Conservation (phyloP, 2,797 vertebrate species). For the Thripadectes ignobilis region DNA sequence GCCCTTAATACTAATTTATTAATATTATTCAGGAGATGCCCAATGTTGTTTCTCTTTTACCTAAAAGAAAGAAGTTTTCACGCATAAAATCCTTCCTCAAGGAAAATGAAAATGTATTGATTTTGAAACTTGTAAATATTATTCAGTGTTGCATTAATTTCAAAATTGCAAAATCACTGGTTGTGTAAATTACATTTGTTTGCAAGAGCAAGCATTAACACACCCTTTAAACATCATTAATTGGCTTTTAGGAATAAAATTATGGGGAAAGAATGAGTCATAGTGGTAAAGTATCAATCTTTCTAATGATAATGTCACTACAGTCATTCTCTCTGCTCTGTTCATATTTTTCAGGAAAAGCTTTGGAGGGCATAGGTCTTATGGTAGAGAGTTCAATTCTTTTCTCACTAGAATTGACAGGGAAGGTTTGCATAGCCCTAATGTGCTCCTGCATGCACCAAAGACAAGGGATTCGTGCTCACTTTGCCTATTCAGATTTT, state of each 20-base stretch:
- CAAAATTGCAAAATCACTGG: background rate
- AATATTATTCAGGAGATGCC: background rate
- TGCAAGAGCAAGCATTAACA: slow-evolving; percentile 6
- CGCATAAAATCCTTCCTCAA: background rate
- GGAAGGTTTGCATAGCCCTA: background rate
- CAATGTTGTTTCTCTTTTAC: background rate
- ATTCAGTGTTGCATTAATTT: background rate
- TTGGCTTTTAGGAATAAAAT: slow-evolving; percentile 20
- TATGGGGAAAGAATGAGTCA: background rate
- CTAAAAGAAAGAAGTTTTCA: background rate
- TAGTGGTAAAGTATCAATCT: background rate
- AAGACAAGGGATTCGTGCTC: background rate
- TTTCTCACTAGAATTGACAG: background rate
- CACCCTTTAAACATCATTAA: slow-evolving; percentile 34
- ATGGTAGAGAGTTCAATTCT: background rate
- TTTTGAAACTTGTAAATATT: background rate
- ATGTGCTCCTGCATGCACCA: background rate
- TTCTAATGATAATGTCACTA: background rate
- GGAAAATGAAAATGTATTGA: background rate
- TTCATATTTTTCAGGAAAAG: background rate
- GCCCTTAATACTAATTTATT: background rate
- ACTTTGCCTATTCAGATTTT: background rate
- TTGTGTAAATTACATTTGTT: slow-evolving; percentile 13
- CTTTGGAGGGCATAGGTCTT: background rate
- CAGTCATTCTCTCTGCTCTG: background rate